Conservation (phyloP, 1,140 invertebrate genomes). For the Cylas formicarius region DNA sequence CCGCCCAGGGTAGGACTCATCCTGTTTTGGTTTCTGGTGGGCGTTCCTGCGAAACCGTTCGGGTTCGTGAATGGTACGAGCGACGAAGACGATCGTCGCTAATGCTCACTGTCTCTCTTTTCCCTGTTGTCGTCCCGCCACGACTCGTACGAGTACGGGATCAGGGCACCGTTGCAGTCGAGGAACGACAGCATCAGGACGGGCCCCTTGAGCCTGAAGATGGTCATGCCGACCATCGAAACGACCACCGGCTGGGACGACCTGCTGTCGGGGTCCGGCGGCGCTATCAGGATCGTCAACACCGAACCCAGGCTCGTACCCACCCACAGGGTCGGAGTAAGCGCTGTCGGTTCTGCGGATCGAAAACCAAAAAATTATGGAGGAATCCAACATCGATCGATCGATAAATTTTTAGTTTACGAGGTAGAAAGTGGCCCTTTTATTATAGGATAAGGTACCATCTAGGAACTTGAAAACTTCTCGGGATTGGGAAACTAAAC, state of each 20-base stretch:
- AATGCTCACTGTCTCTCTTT: constrained; percentile 61
- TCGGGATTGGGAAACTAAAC: too few relatives aligned
- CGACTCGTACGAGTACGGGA: constrained; percentile 75
- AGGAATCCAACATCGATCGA: not conserved
- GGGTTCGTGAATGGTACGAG: not conserved
- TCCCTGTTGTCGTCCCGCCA: constrained; percentile 77
- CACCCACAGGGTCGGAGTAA: constrained; percentile 85
- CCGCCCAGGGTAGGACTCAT: constrained; percentile 66
- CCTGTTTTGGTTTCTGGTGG: constrained; percentile 55
- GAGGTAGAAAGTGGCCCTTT: not conserved
- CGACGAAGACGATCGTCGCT: constrained; percentile 28
- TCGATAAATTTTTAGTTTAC: not conserved
- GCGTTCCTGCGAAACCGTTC: constrained; percentile 47
- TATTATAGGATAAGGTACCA: too few relatives aligned
- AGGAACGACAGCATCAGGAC: constrained; percentile 92
- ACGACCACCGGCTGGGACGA: constrained; percentile 83
- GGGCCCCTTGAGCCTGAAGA: constrained; percentile 90
- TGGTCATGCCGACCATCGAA: constrained; percentile 81
- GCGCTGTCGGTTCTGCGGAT: constrained; percentile 60
- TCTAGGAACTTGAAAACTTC: too few relatives aligned
- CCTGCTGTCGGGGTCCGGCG: constrained; percentile 74
- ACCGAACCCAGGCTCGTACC: constrained; percentile 93
- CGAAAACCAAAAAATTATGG: constrained; percentile 12
- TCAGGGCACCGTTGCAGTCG: constrained; percentile 83
- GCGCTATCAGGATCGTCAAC: constrained; percentile 80